Base-by-base conservation (phyloP, 2,113 vertebrate species). In the Mobula hypostoma region DNA sequence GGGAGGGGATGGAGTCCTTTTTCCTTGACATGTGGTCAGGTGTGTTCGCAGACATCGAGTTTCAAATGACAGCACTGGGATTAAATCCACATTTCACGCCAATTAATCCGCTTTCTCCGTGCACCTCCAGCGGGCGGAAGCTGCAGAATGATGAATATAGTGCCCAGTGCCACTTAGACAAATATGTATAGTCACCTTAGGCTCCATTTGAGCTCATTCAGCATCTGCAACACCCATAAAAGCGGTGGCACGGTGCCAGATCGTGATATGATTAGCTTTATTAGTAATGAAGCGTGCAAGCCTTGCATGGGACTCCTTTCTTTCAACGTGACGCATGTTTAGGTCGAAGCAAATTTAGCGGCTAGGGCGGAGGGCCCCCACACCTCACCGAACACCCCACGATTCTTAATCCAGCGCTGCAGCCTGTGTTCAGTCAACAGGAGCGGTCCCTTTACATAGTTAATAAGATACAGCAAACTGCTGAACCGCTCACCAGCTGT, bases 391-490 rank as follows among this genome's bases (percentile, higher is more conserved):
- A 24, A 2, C 7, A 19, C 48, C 21, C 56, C 29, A 19, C 61
- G 66, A 66, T 90, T 17, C 6, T 90, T 90, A 90, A 68, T 68
- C 58, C 61, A 15, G 58, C 61, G 32, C 58, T 66, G 14, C 85
- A 66, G 85, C 61, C 85, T 90, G 27, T 90, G 85, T 32, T 90
- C 61, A 66, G 85, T n/a, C 61, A 90, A 68, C 29, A 68, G 85
- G 61, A 90, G 61, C 85, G 68, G 85, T 19, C n/a, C n/a, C 15
- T 36, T 66, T 61, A 66, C 58, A n/a, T 90, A 66, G 61, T 66
- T 90, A 90, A 90, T 90, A 32, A 66, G 61, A 90, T 66, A 61
- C 85, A 90, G 2, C n/a, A 12, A 90, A 90, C 15, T 90, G 85
- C 29, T 68, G 61, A 90, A 32, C 85, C 85, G 63, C 61, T 66